phyloP scores from a whole-genome alignment of 2,888 invertebrate species.

The Palloptera scutellata region DNA sequence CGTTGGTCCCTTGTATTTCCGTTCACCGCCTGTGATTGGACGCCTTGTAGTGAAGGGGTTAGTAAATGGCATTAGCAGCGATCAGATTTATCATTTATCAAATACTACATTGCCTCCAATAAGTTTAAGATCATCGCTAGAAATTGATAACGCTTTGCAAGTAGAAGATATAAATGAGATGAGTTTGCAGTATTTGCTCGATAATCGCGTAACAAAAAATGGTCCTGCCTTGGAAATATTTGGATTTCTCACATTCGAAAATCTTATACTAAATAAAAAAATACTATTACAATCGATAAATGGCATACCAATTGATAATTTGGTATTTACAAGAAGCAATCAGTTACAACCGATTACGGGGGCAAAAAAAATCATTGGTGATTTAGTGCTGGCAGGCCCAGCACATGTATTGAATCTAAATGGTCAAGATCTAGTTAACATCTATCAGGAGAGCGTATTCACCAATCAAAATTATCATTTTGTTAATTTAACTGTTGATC shows the following conservation, averaged over 20 bases:
- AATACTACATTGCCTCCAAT: slow-evolving; percentile 42
- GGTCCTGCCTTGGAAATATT: slow-evolving; percentile 52
- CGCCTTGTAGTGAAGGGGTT: slow-evolving; percentile 42
- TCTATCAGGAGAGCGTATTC: slow-evolving; percentile 50
- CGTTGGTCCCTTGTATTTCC: slow-evolving; percentile 46
- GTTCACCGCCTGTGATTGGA: slow-evolving; percentile 39
- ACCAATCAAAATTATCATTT: slow-evolving; percentile 51
- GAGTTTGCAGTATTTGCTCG: slow-evolving; percentile 51
- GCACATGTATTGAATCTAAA: slow-evolving; percentile 51
- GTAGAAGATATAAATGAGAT: slow-evolving; percentile 50
- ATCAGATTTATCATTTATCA: slow-evolving; percentile 43
- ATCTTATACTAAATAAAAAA: slow-evolving; percentile 47
- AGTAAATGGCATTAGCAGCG: slow-evolving; percentile 44
- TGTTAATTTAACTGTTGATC: slow-evolving; percentile 49
- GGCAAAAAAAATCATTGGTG: slow-evolving; percentile 46
- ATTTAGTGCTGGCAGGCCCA: slow-evolving; percentile 52
- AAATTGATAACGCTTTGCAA: slow-evolving; percentile 41
- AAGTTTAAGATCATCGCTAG: slow-evolving; percentile 35
- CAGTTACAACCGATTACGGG: slow-evolving; percentile 50
- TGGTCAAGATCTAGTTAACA: slow-evolving; percentile 48
- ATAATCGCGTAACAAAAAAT: slow-evolving; percentile 50
- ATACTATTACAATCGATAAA: slow-evolving; percentile 53
- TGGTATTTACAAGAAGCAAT: slow-evolving; percentile 46
- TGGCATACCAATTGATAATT: slow-evolving; percentile 47
- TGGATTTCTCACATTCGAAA: slow-evolving; percentile 53